Evolutionary conservation across 1,140 invertebrate genomes (phyloP).

Genomic region (Scylla paramamosain): DNA sequence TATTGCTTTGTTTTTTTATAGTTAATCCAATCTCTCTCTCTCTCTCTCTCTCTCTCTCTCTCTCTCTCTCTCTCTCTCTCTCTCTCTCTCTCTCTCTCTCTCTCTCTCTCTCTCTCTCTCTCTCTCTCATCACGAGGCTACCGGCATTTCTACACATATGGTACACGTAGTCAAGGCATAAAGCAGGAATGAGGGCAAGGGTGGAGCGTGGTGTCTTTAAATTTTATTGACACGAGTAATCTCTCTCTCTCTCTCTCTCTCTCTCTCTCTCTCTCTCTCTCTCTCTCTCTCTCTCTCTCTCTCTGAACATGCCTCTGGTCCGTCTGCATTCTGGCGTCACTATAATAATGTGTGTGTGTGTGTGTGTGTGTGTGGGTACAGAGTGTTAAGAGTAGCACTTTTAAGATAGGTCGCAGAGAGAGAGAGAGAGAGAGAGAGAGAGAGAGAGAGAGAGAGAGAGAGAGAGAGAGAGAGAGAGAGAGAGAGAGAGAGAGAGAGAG

Average conservation of each 20-base stretch:
- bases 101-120: not conserved
- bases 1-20: no score
- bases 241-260: conserved; percentile 2
- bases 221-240: not conserved
- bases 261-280: conserved; percentile 5
- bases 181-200: not conserved
- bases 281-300: conserved; percentile 8
- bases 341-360: not conserved
- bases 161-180: not conserved
- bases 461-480: no score
- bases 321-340: not conserved
- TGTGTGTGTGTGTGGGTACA: not conserved
- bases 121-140: not conserved
- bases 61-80: conserved; percentile 20
- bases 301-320: not conserved
- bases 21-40: not conserved
- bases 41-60: conserved; percentile 18
- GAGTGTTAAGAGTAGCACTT: not conserved
- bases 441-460: no score
- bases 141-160: not conserved
- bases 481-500: no score
- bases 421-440: no score
- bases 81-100: conserved; percentile 20
- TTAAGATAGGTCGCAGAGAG: no score
- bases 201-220: not conserved